Evolutionary conservation across 2,888 invertebrate species (phyloP), one percentile per base, ranked within the genome.

Genomic region (Strigamia transsilvanica): DNA sequence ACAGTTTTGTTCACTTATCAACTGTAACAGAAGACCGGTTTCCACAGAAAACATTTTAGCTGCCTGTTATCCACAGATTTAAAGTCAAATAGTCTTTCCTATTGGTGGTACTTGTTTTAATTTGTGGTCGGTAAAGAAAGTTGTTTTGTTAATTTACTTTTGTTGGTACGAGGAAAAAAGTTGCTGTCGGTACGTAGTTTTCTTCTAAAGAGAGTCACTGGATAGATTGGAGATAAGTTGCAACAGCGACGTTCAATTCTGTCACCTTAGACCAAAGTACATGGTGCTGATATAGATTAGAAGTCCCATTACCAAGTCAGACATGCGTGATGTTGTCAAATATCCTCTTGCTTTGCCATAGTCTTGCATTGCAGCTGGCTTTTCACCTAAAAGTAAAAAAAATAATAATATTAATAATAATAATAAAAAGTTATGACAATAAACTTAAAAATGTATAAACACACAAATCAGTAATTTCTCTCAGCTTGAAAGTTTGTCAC

Each of bases 291-390:
- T 46, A 51, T 23, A 41, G 27, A 41, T 51, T 51, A 80, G 32
- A 80, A 80, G 46, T 21, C 80, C 80, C 32, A 80, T 41, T 46
- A 51, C 42, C 46, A 42, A 41, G 23, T 46, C 80, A 42, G 80
- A 80, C 46, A 80, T 12, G n/a, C 46, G 46, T 10, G 46, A 41
- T 12, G 80, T 51, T 32, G 27, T 73, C 27, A 32, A 27, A 73
- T 73, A 73, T 46, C 80, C 80, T 32, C 23, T 23, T 13, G 80
- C 80, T 51, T 80, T 80, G 21, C 80, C 80, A 15, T 80, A 42
- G 56, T 80, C 42, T 51, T 80, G 80, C 80, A 80, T 80, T 46
- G 80, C 80, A 32, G 80, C 80, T 80, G 80, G 80, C 46, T 51
- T 46, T 51, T 80, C 80, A 32, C 80, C 80, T 80, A 41, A 3